Percentiles rank a stretch among this genome's conserved stretches.
phyloP scores from a whole-genome alignment of 2,797 vertebrate species.

The Melopsittacus undulatus region DNA sequence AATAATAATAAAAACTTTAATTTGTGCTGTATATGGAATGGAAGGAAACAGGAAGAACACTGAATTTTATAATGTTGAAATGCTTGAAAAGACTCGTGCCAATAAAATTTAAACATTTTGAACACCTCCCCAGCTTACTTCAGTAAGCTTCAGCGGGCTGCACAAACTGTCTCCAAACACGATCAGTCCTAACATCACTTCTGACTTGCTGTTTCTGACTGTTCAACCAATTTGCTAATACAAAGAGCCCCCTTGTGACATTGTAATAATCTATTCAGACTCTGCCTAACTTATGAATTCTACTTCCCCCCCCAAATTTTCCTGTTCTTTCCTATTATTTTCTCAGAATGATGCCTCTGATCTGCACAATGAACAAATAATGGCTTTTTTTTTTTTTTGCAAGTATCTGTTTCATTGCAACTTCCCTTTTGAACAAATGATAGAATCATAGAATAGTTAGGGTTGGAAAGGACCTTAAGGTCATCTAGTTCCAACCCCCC shows the following conservation, averaged over 20 bases:
- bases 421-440: background rate
- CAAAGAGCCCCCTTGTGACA: background rate
- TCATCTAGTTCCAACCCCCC: too few species aligned
- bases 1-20: background rate
- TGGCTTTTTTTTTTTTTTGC: background rate
- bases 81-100: background rate
- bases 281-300: background rate
- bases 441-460: too few species aligned
- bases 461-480: too few species aligned
- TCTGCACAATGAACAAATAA: background rate
- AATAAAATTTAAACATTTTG: background rate
- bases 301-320: background rate
- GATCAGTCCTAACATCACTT: background rate
- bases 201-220: background rate
- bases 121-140: background rate
- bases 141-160: background rate
- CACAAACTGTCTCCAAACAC: background rate
- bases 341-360: background rate
- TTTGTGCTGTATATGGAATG: background rate
- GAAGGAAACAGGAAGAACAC: background rate
- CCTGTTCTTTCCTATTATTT: background rate
- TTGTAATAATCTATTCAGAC: background rate
- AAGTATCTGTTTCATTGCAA: background rate
- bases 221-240: background rate
- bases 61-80: background rate